Conservation (phyloP, 92 coral and sea anemone genomes). For the Muricea muricata region DNA sequence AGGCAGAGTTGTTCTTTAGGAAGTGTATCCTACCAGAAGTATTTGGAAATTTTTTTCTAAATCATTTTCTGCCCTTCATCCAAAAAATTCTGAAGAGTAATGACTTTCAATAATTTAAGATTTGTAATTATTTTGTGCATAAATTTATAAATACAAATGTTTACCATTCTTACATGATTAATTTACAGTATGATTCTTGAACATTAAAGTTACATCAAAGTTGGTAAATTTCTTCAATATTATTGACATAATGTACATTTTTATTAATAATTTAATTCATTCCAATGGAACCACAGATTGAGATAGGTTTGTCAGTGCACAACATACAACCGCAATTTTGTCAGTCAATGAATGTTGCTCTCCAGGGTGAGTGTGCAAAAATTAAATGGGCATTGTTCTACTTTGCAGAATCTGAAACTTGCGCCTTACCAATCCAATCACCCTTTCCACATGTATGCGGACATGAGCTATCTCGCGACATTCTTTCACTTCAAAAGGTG, state of each 20-base stretch:
- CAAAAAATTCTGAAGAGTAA: constrained; percentile 7
- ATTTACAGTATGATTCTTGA: too few species aligned
- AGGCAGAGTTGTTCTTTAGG: constrained; percentile 57
- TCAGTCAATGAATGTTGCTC: constrained; percentile 60
- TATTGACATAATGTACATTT: neutral
- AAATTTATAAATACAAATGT: too few species aligned
- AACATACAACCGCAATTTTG: constrained; percentile 70
- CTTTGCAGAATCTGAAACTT: constrained; percentile 69
- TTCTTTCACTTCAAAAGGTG: constrained; percentile 50
- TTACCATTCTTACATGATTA: too few species aligned
- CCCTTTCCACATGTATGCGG: constrained; percentile 71
- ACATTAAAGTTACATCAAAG: too few species aligned
- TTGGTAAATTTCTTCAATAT: too few species aligned
- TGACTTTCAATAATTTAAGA: too few species aligned
- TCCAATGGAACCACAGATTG: constrained; percentile 9
- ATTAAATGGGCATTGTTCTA: constrained; percentile 54
- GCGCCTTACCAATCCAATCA: constrained; percentile 63
- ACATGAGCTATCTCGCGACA: constrained; percentile 69
- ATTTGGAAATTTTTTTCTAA: constrained; percentile 56
- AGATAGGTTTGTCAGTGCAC: constrained; percentile 75
- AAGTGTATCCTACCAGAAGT: constrained; percentile 69
- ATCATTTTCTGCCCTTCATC: constrained; percentile 33
- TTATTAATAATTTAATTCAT: neutral
- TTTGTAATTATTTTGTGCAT: too few species aligned
- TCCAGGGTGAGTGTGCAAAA: constrained; percentile 46